A percentile compares a stretch with the other conserved stretches of the same genome.
These are phyloP conservation scores for Cherax quadricarinatus DNA, from an alignment of 1,140 invertebrate species.

Conservation along the genomic window DNA sequence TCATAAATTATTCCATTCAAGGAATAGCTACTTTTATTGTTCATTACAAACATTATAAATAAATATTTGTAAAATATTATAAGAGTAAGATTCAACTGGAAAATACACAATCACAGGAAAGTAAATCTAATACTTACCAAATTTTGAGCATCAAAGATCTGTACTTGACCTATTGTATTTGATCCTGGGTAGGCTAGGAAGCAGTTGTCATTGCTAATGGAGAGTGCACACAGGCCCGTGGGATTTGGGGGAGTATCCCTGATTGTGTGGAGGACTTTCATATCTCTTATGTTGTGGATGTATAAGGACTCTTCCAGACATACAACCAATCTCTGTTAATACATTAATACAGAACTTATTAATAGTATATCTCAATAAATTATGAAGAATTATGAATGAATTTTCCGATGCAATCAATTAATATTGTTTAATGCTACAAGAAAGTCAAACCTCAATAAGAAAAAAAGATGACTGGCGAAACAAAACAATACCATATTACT, in stretches of 20 bases:
- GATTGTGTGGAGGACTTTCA: slow-evolving; percentile 99
- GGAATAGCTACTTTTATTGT: background rate
- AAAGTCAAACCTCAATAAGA: background rate
- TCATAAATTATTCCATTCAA: no score
- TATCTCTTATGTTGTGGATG: slow-evolving; percentile 99
- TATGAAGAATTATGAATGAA: no score
- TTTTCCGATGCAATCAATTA: background rate
- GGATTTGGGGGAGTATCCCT: slow-evolving; percentile 98
- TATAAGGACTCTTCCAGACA: slow-evolving; percentile 98
- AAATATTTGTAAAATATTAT: background rate
- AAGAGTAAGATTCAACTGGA: no score
- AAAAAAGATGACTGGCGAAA: background rate
- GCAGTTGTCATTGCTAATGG: slow-evolving; percentile 91
- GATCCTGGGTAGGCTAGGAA: slow-evolving; percentile 98
- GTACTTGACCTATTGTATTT: slow-evolving; percentile 94
- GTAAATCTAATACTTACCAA: slow-evolving; percentile 82
- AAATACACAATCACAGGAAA: background rate
- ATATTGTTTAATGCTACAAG: background rate
- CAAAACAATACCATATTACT: no score
- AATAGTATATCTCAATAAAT: background rate
- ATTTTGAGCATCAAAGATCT: slow-evolving; percentile 98
- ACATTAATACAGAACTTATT: background rate
- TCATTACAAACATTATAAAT: background rate
- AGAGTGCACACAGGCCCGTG: slow-evolving; percentile 93
- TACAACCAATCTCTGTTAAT: slow-evolving; percentile 90